These are phyloP conservation scores for Rana temporaria DNA, from an alignment of 2,113 vertebrate species.

Conservation along the genomic window DNA sequence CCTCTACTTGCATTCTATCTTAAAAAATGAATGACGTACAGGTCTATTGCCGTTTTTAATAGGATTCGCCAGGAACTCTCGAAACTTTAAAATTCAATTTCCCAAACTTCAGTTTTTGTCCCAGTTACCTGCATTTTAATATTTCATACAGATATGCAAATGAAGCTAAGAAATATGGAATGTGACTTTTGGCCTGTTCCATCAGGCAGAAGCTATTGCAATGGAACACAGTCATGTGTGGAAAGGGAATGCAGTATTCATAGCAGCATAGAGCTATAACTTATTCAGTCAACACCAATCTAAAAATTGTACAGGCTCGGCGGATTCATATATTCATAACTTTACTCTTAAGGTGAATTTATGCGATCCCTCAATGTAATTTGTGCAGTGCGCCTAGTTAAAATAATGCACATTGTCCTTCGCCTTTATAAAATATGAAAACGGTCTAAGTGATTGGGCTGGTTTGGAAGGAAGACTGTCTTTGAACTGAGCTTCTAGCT, in stretches of 20 bases:
- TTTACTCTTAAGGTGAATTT: constrained; percentile 50
- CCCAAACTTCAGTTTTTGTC: neutral
- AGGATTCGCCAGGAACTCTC: neutral
- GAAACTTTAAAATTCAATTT: neutral
- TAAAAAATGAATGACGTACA: no score
- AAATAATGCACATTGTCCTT: constrained; percentile 29
- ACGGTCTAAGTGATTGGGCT: constrained; percentile 11
- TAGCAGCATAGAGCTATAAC: constrained; percentile 44
- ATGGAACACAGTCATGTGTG: constrained; percentile 33
- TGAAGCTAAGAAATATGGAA: constrained; percentile 6
- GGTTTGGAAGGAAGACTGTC: neutral
- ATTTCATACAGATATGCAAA: neutral
- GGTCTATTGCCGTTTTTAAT: neutral
- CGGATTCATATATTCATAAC: constrained; percentile 51
- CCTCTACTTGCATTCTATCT: no score
- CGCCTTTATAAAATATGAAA: constrained; percentile 44
- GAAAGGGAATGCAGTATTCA: constrained; percentile 55
- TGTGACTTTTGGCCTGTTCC: neutral
- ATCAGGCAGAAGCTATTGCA: constrained; percentile 23
- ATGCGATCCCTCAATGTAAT: constrained; percentile 50
- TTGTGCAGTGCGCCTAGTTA: constrained; percentile 25
- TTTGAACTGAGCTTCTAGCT: neutral
- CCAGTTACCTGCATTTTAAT: neutral
- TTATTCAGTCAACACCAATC: constrained; percentile 62
- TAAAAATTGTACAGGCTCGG: constrained; percentile 37